Base-by-base conservation (phyloP, 2,888 invertebrate genomes). In the Cheiracanthium punctorium region DNA sequence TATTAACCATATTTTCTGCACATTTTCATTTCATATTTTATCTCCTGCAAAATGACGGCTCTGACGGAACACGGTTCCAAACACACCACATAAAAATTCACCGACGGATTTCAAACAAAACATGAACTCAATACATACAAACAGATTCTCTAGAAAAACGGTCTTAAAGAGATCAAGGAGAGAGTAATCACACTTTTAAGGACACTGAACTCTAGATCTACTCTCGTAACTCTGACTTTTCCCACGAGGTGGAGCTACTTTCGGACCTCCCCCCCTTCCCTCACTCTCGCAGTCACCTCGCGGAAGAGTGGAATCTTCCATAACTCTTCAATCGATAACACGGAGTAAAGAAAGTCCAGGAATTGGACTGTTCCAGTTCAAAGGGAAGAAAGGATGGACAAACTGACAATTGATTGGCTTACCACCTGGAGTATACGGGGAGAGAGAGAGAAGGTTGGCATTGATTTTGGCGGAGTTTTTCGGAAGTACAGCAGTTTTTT, bases 381-480 rank as follows among this genome's bases (percentile, higher is more conserved):
- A 72, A 67, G 30, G 82, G 64, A 70, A 69, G 80, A 58, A 70
- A 76, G 76, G 76, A 65, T 37, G 29, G 30, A 30, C 28, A 67
- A 69, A 69, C 58, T 69, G 64, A 43, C 82, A 71, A 82, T 82
- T 82, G 82, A 82, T 82, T 82, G 82, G 82, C 48, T 77, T 72
- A 77, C 82, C 76, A 82, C 76, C 82, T 82, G 82, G 82, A 82
- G 69, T 74, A 70, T 43, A 71, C 71, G 28, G 41, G 69, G 69
- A 69, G 48, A 48, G 24, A 29, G 32, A 77, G 69, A 69, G 48
- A 48, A 33, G 37, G 32, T 81, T 74, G 81, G 74, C 75, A 82
- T 82, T 70, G 82, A 82, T 82, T 72, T 82, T 82, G 82, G 75
- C 82, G 70, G 69, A 70, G 64, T 82, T 81, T 81, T 81, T 74